A percentile compares a stretch with the other conserved stretches of the same genome.
phyloP scores from a whole-genome alignment of 2,888 invertebrate species.

The Caenorhabditis panamensis region DNA sequence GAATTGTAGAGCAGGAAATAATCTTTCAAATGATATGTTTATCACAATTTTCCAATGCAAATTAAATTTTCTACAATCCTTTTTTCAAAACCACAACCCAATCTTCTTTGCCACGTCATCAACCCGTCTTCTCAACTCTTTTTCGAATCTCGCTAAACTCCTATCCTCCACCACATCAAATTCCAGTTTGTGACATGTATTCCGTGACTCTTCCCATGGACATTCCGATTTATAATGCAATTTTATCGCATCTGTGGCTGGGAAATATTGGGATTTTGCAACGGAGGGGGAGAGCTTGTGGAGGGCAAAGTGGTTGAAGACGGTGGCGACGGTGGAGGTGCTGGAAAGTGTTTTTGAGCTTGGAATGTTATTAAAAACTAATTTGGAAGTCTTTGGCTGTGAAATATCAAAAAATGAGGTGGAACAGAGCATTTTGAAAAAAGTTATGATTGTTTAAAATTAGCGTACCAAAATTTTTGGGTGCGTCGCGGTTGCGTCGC shows the following conservation, averaged over 20 bases:
- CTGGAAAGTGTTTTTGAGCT: constrained; percentile 58
- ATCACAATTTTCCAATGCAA: too few species aligned
- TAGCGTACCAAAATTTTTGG: too few species aligned
- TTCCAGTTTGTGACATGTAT: constrained; percentile 72
- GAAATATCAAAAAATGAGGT: too few species aligned
- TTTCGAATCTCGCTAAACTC: constrained; percentile 68
- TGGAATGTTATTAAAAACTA: too few species aligned
- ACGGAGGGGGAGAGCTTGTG: constrained; percentile 83
- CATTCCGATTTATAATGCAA: constrained; percentile 91
- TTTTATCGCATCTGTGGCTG: constrained; percentile 87
- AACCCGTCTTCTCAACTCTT: constrained; percentile 29
- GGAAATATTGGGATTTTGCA: constrained; percentile 56
- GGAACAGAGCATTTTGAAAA: too few species aligned
- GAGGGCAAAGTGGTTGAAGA: constrained; percentile 88
- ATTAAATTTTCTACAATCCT: too few species aligned
- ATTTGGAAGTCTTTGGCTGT: too few species aligned
- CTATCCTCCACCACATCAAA: constrained; percentile 68
- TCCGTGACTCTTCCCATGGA: constrained; percentile 73
- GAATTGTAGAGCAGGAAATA: too few species aligned
- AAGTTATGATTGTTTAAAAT: too few species aligned
- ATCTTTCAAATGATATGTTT: too few species aligned
- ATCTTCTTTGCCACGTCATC: constrained; percentile 26
- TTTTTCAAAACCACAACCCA: constrained; percentile 15
- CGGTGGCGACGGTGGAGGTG: constrained; percentile 85
- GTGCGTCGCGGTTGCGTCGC: too few species aligned